phyloP scores from a whole-genome alignment of 2,797 vertebrate species.

The Poecilia wingei region DNA sequence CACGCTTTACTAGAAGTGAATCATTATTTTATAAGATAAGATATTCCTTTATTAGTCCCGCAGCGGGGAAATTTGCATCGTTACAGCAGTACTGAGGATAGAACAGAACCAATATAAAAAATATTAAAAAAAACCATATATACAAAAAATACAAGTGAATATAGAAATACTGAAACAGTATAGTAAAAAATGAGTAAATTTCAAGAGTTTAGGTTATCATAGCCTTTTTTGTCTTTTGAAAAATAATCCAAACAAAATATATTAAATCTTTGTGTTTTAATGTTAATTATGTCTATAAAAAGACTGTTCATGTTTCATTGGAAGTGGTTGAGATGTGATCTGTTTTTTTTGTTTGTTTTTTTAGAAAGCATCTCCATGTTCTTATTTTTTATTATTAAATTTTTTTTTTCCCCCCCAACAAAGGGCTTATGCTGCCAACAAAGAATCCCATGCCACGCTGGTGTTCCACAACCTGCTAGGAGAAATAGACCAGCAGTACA shows the following conservation, averaged over 20 bases:
- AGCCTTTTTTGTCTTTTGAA: not conserved
- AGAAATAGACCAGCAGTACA: conserved; percentile 99
- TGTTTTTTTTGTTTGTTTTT: not conserved
- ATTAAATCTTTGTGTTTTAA: not conserved
- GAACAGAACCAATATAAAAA: too few relatives aligned
- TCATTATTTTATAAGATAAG: conserved; percentile 8
- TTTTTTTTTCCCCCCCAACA: not conserved
- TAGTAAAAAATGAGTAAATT: too few relatives aligned
- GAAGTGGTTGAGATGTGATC: not conserved
- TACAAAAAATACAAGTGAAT: too few relatives aligned
- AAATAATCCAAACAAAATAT: not conserved
- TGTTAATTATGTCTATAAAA: not conserved
- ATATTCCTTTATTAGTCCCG: too few relatives aligned
- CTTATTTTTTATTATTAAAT: not conserved
- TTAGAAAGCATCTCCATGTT: not conserved
- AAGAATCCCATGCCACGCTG: conserved; percentile 95
- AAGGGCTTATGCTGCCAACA: conserved; percentile 94
- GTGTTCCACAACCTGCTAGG: conserved; percentile 98
- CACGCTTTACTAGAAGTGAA: not conserved
- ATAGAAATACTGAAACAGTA: too few relatives aligned
- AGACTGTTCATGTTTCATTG: not conserved
- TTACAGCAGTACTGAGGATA: too few relatives aligned
- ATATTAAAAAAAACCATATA: too few relatives aligned
- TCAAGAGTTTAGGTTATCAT: not conserved
- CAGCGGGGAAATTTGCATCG: too few relatives aligned